Base-by-base conservation (phyloP, 2,888 invertebrate genomes). In the Phalera bucephala region DNA sequence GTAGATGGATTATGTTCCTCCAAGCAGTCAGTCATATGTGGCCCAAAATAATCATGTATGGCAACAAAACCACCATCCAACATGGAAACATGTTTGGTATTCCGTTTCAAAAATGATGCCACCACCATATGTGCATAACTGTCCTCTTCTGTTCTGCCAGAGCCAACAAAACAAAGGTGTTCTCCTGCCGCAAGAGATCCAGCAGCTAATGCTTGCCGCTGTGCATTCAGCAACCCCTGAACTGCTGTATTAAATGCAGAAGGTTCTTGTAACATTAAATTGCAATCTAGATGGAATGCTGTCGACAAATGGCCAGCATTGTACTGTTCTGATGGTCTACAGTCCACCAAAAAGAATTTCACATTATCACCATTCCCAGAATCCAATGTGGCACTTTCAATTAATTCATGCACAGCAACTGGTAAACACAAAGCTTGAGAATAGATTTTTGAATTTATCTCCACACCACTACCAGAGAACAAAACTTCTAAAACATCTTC, bases 71-170 rank as follows among this genome's bases (percentile, higher is more conserved):
- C 99, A 38, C 98, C 98, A 51, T 95, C 94, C 11, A 98, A 92
- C 82, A 98, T 93, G 30, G 97, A 97, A 29, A 99, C 96, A 75
- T 96, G 98, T 62, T 95, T 95, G 0, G 96, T 96, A 72, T 97
- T 96, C 73, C 96, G 95, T 81, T 99, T 98, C 29, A 99, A 91
- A 80, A 99, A 99, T 37, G 97, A 97, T 3, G 99, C 97, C 9
- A 99, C 96, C 13, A 99, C 98, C 99, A 99, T 99, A 74, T 98
- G 96, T 10, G 98, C 97, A 73, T 97, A 98, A 61, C 96, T 96
- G 78, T 99, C 98, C 84, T 97, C 97, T 69, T 98, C 97, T 56
- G 95, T 93, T 30, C 97, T 92, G 1, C 99, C 99, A 45, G 97
- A 97, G 25, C 99, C 99, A 72, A 99, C 93, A 75, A 97, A 96